phyloP scores from a whole-genome alignment of 2,797 vertebrate species.

The Enteromius argenteus region DNA sequence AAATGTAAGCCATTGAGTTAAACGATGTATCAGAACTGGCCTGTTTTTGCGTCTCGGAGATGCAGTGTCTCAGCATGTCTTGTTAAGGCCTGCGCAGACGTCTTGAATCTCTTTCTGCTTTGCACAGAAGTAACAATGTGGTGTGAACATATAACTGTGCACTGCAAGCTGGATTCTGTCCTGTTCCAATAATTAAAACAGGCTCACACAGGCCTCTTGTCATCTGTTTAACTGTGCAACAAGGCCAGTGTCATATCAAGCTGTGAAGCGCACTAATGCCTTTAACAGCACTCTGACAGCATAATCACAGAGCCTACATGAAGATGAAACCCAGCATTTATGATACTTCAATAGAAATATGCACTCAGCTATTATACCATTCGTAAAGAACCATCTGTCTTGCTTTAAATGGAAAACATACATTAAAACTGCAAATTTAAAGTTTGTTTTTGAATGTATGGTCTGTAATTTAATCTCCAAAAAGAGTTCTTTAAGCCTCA shows the following conservation, averaged over 20 bases:
- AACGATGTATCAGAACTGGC: conserved; percentile 7
- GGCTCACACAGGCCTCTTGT: conserved; percentile 40
- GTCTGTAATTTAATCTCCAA: not conserved
- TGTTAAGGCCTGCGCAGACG: conserved; percentile 5
- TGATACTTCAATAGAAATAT: conserved; percentile 59
- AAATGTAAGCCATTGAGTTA: not conserved
- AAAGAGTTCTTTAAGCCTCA: not conserved
- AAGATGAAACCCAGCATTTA: conserved; percentile 57
- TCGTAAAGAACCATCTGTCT: conserved; percentile 31
- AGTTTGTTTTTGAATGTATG: conserved; percentile 56
- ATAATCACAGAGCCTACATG: conserved; percentile 57
- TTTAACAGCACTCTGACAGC: conserved; percentile 58
- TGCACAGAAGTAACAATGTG: not conserved
- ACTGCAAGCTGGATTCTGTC: conserved; percentile 6
- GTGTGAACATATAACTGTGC: conserved; percentile 23
- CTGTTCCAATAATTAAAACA: conserved; percentile 30
- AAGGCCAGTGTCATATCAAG: conserved; percentile 49
- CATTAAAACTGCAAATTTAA: conserved; percentile 20
- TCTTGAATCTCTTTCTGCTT: not conserved
- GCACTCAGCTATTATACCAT: conserved; percentile 45
- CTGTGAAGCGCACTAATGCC: conserved; percentile 53
- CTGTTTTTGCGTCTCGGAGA: not conserved
- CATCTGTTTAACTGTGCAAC: conserved; percentile 43
- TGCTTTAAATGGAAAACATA: conserved; percentile 50
- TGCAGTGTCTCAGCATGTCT: not conserved